Conservation (phyloP, 2,888 invertebrate species). For the Pachydiplax longipennis region DNA sequence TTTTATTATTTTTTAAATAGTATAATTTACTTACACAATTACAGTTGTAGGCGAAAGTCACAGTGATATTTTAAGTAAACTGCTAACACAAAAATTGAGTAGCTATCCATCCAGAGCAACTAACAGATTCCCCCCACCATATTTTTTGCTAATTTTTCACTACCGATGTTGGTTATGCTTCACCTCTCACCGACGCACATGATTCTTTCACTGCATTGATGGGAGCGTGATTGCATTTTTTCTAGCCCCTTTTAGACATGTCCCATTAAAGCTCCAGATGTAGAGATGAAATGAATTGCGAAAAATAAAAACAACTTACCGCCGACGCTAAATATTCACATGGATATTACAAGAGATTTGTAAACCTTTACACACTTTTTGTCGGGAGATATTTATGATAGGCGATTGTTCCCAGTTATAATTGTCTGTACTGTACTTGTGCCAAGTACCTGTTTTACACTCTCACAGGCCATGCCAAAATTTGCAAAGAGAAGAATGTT, state of each 20-base stretch:
- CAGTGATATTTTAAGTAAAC: constrained; percentile 32
- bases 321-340: not conserved
- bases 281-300: constrained; percentile 6
- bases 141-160: constrained; percentile 16
- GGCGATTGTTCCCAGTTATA: constrained; percentile 9
- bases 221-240: not conserved
- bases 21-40: constrained; percentile 44
- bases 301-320: not conserved
- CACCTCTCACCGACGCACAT: not conserved
- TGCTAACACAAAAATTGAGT: constrained; percentile 37
- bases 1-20: constrained; percentile 42
- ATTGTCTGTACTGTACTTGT: constrained; percentile 18
- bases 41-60: constrained; percentile 43
- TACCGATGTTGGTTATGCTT: constrained; percentile 8
- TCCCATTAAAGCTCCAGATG: constrained; percentile 8
- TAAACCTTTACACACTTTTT: not conserved
- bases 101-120: constrained; percentile 37
- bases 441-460: not conserved
- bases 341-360: not conserved
- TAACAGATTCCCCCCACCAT: constrained; percentile 40
- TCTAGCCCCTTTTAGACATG: not conserved
- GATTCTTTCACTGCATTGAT: not conserved
- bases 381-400: not conserved
- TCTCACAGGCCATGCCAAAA: constrained; percentile 10
- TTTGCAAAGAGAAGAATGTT: constrained; percentile 25